Base-by-base conservation (phyloP, 2,888 invertebrate species). In the Drosophila austrosaltans region DNA sequence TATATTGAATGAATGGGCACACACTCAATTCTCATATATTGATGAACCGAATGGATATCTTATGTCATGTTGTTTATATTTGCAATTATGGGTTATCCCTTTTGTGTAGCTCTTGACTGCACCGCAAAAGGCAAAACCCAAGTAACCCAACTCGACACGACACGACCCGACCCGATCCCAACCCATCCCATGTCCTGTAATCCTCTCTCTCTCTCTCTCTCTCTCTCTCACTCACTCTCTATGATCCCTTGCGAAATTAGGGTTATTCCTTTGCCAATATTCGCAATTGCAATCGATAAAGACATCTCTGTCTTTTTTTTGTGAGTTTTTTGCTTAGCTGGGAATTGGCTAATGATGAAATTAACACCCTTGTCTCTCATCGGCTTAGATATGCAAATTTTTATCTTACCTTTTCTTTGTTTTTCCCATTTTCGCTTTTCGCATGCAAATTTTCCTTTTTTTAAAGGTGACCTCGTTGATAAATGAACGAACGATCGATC, bases 51-150 rank as follows among this genome's bases (percentile, higher is more conserved):
- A 48, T 44, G 39, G 28, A 39, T 63, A 67, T 67, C 59, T 36
- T 36, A 36, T 48, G 48, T 25, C 10, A 62, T 67, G 42, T 59
- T 87, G 74, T 84, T 87, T 81, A 72, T 72, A 81, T 79, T 70
- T 72, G 72, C 66, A 61, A 87, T 77, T 87, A 79, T 82, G 85
- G 84, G 77, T 68, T 75, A 69, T 69, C 60, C 40, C 40, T 66
- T 54, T 81, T 78, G 68, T 71, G 62, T 58, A 70, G 62, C 70
- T 81, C 87, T 82, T 87, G 87, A 82, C 79, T 80, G 75, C 69
- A 60, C 53, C 40, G 72, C 75, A 62, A 57, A 57, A 53, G 22
- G 66, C 63, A 61, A 64, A 66, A 30, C 58, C 32, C 42, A 22
- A 40, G n/a, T 53, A 53, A 62, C n/a, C 42, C 40, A 48, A 48